Base-by-base conservation (phyloP, 2,888 invertebrate genomes). In the Psylliodes chrysocephalus region DNA sequence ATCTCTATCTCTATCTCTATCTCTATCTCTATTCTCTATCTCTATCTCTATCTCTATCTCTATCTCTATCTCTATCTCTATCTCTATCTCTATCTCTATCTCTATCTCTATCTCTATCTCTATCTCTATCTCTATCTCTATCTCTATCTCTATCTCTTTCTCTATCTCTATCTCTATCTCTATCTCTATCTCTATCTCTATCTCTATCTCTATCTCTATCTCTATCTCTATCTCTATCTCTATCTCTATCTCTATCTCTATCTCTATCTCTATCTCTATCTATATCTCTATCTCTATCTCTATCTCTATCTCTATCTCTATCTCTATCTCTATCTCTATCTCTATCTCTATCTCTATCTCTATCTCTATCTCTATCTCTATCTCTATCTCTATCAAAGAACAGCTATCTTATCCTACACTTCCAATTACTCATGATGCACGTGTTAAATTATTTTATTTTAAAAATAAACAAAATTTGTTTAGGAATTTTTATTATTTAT, bases 1-100 rank as follows among this genome's bases (percentile, higher is more conserved):
- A n/a, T n/a, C n/a, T n/a, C n/a, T n/a, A n/a, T 49, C 25, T 28
- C 28, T 35, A 28, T 49, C n/a, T 25, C 49, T 35, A 25, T 49
- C 51, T 35, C 33, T 47, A 5, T 35, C 6, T 19, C 59, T 44
- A 15, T 25, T 46, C 7, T 7, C 18, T 40, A 28, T 49, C 18
- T 33, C 33, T 33, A 25, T 33, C 51, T 35, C 38, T 19, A 30
- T 35, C 49, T 25, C 44, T 33, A 44, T 19, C 30, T 49, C 17
- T 35, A 49, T 49, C 28, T 49, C 8, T 19, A 19, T 49, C 40
- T 35, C 28, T 35, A 49, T 49, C 38, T 35, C 15, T 14, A 19
- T 25, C 35, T 33, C 51, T 35, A 35, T 49, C 38, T 35, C 25
- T 35, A 19, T 35, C 10, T 18, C 1, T 38, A 6, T 35, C 19